Evolutionary conservation across 2,113 vertebrate species (phyloP).

Genomic region (Candoia aspera): DNA sequence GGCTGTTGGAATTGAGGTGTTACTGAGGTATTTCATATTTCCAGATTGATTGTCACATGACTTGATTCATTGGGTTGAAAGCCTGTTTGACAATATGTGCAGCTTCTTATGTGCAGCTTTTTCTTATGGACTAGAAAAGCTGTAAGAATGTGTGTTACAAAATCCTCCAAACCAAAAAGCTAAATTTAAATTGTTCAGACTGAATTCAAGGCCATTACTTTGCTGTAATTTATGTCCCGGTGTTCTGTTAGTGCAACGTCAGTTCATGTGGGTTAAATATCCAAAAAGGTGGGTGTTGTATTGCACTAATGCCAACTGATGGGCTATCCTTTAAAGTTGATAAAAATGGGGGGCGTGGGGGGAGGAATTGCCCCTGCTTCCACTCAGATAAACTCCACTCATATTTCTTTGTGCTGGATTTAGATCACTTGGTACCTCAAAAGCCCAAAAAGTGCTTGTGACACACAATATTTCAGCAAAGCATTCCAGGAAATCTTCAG

Average conservation of each 20-base stretch:
- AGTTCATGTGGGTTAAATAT: not conserved
- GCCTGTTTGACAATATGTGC: not conserved
- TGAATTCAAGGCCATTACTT: not conserved
- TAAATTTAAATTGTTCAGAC: not conserved
- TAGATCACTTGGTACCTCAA: constrained; percentile 53
- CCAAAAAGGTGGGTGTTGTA: not conserved
- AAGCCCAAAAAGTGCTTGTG: constrained; percentile 50
- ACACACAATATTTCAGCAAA: constrained; percentile 49
- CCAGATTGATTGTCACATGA: not conserved
- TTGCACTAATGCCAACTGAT: not conserved
- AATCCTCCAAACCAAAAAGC: not conserved
- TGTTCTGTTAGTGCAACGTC: not conserved
- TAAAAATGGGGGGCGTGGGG: not conserved
- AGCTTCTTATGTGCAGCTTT: not conserved
- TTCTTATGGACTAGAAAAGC: not conserved
- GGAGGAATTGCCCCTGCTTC: not conserved
- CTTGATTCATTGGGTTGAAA: not conserved
- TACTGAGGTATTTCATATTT: not conserved
- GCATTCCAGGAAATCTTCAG: constrained; percentile 58
- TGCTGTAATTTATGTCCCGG: not conserved
- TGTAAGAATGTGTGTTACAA: not conserved
- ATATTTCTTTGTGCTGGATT: constrained; percentile 40
- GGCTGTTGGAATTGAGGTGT: not conserved
- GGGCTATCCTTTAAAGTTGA: not conserved
- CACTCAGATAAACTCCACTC: not conserved